Percentiles rank a stretch among this genome's conserved stretches.
Evolutionary conservation across 2,888 invertebrate species (phyloP).

Genomic region (Helobdella robusta): DNA sequence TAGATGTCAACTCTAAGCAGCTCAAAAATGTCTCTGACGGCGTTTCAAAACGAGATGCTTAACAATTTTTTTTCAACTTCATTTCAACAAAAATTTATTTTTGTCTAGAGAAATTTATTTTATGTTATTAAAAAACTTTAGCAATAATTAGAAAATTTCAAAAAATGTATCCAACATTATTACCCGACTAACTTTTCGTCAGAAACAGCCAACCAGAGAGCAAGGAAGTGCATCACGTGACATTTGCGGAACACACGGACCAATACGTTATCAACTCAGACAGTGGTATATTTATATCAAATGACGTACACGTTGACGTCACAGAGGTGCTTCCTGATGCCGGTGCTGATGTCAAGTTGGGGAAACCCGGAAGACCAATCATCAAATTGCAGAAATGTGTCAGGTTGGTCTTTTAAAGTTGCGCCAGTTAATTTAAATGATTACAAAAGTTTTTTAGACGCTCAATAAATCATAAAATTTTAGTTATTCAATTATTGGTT

Average conservation of each 20-base stretch:
- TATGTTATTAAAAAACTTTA: not conserved
- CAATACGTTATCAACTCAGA: conserved; percentile 21
- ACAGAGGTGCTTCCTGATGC: not conserved
- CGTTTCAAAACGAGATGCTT: not conserved
- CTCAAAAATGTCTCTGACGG: not conserved
- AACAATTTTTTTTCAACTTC: not conserved
- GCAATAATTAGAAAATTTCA: not conserved
- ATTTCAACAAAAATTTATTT: not conserved
- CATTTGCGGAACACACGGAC: conserved; percentile 24
- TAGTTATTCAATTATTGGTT: no score
- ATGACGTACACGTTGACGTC: conserved; percentile 13
- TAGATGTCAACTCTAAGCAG: not conserved
- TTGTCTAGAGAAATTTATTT: not conserved
- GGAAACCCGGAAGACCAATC: conserved; percentile 16
- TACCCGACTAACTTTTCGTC: not conserved
- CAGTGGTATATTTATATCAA: conserved; percentile 9
- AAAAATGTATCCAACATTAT: no score
- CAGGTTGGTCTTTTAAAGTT: no score
- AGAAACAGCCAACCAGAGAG: conserved; percentile 16
- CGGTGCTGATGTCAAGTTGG: not conserved
- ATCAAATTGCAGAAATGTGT: conserved; percentile 23
- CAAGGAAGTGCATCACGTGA: conserved; percentile 12
- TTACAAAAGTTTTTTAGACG: no score
- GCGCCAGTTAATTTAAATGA: no score
- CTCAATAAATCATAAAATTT: no score